Conservation (phyloP, 2,888 invertebrate genomes). For the Spodoptera picta region DNA sequence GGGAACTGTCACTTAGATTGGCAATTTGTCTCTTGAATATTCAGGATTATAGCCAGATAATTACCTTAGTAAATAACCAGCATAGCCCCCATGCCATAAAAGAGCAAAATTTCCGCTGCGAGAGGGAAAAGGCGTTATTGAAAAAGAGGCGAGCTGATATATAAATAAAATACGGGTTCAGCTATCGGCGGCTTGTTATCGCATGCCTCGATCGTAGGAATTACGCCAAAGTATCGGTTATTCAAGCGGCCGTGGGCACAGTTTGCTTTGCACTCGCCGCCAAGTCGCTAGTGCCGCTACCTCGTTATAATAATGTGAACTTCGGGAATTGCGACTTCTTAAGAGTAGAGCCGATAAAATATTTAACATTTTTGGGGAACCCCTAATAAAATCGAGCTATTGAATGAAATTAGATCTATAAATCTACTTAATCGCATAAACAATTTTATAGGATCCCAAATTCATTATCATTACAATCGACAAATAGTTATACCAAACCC, state of each 20-base stretch:
- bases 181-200: slow-evolving; percentile 89
- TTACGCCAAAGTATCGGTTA: slow-evolving; percentile 87
- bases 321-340: slow-evolving; percentile 84
- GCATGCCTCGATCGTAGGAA: slow-evolving; percentile 86
- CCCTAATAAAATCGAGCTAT: slow-evolving; percentile 48
- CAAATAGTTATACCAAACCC: too few species aligned
- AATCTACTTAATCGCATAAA: slow-evolving; percentile 32
- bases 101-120: slow-evolving; percentile 85
- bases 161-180: slow-evolving; percentile 89
- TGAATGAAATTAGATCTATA: slow-evolving; percentile 44
- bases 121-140: slow-evolving; percentile 87
- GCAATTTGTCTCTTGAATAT: slow-evolving; percentile 82
- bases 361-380: slow-evolving; percentile 55
- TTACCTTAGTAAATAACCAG: slow-evolving; percentile 84
- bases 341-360: slow-evolving; percentile 77
- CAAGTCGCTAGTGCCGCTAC: slow-evolving; percentile 77
- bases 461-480: not conserved
- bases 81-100: slow-evolving; percentile 83
- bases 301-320: slow-evolving; percentile 89
- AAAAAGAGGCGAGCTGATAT: slow-evolving; percentile 87
- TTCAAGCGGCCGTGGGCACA: slow-evolving; percentile 84
- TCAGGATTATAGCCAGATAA: slow-evolving; percentile 81
- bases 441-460: not conserved
- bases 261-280: slow-evolving; percentile 83
- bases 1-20: slow-evolving; percentile 73